phyloP scores from a whole-genome alignment of 2,888 invertebrate species.

The Nasonovia ribisnigri region DNA sequence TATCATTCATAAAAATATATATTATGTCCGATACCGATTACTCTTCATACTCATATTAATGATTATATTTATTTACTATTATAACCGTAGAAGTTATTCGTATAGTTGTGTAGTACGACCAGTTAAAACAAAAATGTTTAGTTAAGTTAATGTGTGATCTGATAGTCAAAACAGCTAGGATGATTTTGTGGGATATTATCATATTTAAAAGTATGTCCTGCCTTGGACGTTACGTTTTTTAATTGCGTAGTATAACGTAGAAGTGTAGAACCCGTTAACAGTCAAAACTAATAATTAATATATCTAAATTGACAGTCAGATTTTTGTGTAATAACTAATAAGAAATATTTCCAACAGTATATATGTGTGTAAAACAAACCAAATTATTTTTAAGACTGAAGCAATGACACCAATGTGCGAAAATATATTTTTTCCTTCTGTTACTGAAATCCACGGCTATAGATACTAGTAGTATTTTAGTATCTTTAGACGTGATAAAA shows the following conservation, averaged over 20 bases:
- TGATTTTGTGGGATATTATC: not conserved
- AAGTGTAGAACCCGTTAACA: not conserved
- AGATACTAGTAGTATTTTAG: no score
- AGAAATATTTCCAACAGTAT: not conserved
- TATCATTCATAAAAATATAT: not conserved
- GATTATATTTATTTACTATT: not conserved
- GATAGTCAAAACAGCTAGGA: not conserved
- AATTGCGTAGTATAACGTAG: not conserved
- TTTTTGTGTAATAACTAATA: not conserved
- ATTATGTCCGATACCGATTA: no score
- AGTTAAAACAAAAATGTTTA: not conserved
- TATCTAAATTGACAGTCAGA: not conserved
- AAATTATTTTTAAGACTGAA: no score
- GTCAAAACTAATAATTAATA: not conserved
- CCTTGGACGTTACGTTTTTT: not conserved
- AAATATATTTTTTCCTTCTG: no score
- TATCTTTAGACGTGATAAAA: no score
- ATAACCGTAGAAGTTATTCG: not conserved
- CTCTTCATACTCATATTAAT: not conserved
- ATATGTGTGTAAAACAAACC: not conserved
- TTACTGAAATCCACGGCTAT: no score
- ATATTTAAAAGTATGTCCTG: not conserved
- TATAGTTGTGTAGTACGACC: not conserved
- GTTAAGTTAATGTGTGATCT: not conserved
- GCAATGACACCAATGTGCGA: no score